phyloP scores from a whole-genome alignment of 2,888 invertebrate species.

The Mimas tiliae region DNA sequence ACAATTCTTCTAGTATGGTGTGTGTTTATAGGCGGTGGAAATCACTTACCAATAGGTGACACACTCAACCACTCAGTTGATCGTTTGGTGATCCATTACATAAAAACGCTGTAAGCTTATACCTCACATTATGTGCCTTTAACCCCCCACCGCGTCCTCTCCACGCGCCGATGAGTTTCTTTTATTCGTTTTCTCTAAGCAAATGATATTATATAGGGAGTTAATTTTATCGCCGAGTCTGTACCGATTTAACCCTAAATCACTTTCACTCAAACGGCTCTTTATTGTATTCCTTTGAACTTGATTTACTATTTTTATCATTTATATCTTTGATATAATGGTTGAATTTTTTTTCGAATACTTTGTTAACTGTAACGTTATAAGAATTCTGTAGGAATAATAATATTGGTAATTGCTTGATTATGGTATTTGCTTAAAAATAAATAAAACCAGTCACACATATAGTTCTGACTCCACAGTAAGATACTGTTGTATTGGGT shows the following conservation, averaged over 20 bases:
- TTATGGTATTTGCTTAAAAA: too few relatives aligned
- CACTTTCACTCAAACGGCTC: conserved; percentile 10
- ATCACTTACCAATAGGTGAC: too few relatives aligned
- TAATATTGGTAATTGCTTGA: too few relatives aligned
- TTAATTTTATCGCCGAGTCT: conserved; percentile 59
- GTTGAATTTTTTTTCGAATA: background rate
- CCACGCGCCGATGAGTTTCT: conserved; percentile 53
- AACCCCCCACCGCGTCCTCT: conserved; percentile 27
- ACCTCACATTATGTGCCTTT: conserved; percentile 18
- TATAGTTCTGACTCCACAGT: too few relatives aligned
- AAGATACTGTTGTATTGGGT: too few relatives aligned
- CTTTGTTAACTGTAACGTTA: too few relatives aligned
- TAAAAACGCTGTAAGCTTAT: background rate
- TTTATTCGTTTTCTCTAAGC: conserved; percentile 60
- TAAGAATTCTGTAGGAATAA: too few relatives aligned
- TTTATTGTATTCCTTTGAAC: conserved; percentile 21
- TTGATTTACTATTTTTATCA: conserved; percentile 15
- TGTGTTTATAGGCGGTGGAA: too few relatives aligned
- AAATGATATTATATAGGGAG: conserved; percentile 64
- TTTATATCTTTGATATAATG: background rate
- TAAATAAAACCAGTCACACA: too few relatives aligned
- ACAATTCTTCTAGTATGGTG: too few relatives aligned
- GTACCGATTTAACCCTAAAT: conserved; percentile 24
- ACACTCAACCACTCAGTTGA: too few relatives aligned
- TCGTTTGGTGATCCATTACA: background rate